Evolutionary conservation across 2,797 vertebrate species (phyloP).

Genomic region (Gallirallus australis): DNA sequence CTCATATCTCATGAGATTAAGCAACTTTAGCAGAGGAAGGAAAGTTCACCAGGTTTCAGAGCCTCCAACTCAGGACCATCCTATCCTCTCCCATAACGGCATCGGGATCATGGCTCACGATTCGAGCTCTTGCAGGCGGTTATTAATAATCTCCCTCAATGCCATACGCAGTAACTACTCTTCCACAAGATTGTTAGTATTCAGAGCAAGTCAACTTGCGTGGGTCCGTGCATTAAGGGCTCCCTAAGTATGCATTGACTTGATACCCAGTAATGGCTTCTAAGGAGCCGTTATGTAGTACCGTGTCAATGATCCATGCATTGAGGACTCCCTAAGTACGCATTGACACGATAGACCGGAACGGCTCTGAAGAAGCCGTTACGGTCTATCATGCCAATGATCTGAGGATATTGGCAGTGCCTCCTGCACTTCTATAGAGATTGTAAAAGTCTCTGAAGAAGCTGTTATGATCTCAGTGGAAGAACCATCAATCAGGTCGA

Average conservation of each 20-base stretch:
- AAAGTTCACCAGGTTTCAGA: not conserved
- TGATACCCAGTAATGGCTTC: conserved; percentile 85
- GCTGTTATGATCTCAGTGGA: conserved; percentile 57
- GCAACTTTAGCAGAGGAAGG: not conserved
- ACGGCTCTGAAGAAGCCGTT: conserved; percentile 83
- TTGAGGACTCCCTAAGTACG: conserved; percentile 83
- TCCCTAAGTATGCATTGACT: conserved; percentile 86
- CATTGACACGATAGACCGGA: conserved; percentile 83
- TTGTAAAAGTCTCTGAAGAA: conserved; percentile 76
- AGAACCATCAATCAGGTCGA: conserved; percentile 32
- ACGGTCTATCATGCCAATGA: conserved; percentile 83
- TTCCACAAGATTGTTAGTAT: conserved; percentile 81
- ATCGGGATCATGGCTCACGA: accelerated
- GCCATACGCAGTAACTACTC: conserved; percentile 74
- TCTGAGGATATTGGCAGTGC: conserved; percentile 82
- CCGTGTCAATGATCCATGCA: conserved; percentile 84
- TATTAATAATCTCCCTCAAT: not conserved
- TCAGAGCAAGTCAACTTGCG: conserved; percentile 78
- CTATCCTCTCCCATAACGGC: not conserved
- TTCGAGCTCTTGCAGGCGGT: not conserved
- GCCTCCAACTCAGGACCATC: not conserved
- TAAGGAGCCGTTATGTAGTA: conserved; percentile 84
- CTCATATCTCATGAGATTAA: conserved; percentile 38
- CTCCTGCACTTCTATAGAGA: conserved; percentile 76
- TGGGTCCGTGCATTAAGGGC: conserved; percentile 80